Percentiles rank a stretch among this genome's conserved stretches.
phyloP scores from a whole-genome alignment of 2,888 invertebrate species.

The Chrysina gloriosa region DNA sequence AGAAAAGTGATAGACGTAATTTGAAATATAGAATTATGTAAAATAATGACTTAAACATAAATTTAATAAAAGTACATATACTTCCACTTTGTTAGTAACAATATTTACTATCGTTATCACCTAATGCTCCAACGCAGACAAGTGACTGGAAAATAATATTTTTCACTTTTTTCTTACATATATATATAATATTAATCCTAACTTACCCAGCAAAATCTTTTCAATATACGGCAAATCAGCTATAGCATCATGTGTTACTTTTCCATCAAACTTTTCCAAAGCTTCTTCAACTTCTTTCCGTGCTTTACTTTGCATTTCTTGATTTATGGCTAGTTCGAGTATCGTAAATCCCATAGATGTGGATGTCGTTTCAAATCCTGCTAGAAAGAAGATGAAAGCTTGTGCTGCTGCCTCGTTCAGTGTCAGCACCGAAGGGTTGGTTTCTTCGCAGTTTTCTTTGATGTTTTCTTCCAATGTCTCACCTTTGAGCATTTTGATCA shows the following conservation, averaged over 20 bases:
- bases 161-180: not conserved
- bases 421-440: constrained; percentile 40
- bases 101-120: too few relatives aligned
- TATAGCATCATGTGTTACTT: constrained; percentile 48
- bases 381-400: constrained; percentile 53
- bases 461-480: constrained; percentile 45
- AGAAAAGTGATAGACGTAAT: too few relatives aligned
- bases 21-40: too few relatives aligned
- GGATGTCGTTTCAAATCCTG: constrained; percentile 53
- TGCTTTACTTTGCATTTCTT: constrained; percentile 48
- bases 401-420: constrained; percentile 51
- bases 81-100: too few relatives aligned
- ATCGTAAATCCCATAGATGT: constrained; percentile 51
- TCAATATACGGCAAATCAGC: constrained; percentile 50
- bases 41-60: too few relatives aligned
- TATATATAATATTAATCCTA: not conserved
- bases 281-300: constrained; percentile 46
- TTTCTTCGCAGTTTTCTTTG: constrained; percentile 35
- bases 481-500: constrained; percentile 66
- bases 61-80: too few relatives aligned
- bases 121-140: too few relatives aligned
- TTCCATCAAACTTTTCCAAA: constrained; percentile 43
- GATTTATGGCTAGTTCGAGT: constrained; percentile 49
- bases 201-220: constrained; percentile 49
- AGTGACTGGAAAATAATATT: too few relatives aligned